Evolutionary conservation across 2,888 invertebrate genomes (phyloP).

Genomic region (Chalcosyrphus nemorum): DNA sequence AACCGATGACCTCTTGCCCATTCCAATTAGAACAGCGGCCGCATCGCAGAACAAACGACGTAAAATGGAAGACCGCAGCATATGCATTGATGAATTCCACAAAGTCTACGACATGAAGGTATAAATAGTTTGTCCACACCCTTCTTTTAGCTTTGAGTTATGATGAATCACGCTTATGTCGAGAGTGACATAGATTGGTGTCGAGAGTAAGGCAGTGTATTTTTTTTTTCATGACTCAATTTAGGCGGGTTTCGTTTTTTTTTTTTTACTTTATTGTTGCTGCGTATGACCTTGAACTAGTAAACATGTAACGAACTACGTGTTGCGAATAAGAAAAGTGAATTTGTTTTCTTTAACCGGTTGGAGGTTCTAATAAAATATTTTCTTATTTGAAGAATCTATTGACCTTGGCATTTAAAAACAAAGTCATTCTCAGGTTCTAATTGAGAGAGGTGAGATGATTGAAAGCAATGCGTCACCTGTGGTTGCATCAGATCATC

Average conservation of each 20-base stretch:
- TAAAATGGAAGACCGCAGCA: constrained; percentile 96
- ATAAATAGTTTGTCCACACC: constrained; percentile 5
- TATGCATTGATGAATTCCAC: constrained; percentile 92
- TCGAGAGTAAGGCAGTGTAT: neutral
- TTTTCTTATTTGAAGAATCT: neutral
- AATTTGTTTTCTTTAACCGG: neutral
- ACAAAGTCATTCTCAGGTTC: neutral
- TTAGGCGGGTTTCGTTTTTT: constrained; percentile 10
- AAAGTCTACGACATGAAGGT: constrained; percentile 88
- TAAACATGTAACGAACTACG: neutral
- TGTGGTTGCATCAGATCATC: neutral
- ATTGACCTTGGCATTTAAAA: neutral
- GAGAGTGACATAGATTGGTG: constrained; percentile 47
- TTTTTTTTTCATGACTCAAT: constrained; percentile 51
- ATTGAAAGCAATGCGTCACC: constrained; percentile 5
- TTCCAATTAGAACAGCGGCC: constrained; percentile 84
- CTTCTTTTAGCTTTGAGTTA: neutral
- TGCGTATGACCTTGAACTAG: constrained; percentile 55
- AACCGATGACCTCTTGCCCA: constrained; percentile 63
- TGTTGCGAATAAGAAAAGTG: neutral
- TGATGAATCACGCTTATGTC: constrained; percentile 55
- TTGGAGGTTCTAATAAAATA: neutral
- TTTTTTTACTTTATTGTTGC: too few species aligned
- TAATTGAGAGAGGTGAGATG: neutral
- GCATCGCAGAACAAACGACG: constrained; percentile 92